Percentiles rank a stretch among this genome's conserved stretches.
These are phyloP conservation scores for Mionectes olivaceus DNA, from an alignment of 2,797 vertebrate species.

Conservation along the genomic window DNA sequence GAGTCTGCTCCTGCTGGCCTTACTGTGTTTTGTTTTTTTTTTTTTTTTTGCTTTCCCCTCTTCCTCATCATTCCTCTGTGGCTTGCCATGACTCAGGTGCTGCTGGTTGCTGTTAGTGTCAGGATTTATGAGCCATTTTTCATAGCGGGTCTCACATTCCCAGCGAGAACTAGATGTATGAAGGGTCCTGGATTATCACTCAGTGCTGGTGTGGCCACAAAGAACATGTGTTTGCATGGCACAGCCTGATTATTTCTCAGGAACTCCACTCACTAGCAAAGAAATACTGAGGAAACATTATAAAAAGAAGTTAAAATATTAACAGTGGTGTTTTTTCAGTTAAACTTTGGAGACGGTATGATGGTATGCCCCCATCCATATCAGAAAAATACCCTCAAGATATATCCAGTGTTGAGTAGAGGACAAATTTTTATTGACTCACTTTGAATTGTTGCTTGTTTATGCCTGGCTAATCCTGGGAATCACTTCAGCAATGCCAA, in stretches of 20 bases:
- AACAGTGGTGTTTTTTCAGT: background rate
- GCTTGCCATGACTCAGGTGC: conserved; percentile 11
- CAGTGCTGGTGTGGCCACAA: background rate
- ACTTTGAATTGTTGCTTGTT: conserved; percentile 20
- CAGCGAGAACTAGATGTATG: background rate
- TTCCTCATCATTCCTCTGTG: background rate
- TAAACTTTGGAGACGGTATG: conserved; percentile 8
- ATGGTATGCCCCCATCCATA: background rate
- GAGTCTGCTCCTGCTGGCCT: conserved; percentile 25
- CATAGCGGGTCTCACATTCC: background rate
- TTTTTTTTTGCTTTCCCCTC: background rate
- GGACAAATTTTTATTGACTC: background rate
- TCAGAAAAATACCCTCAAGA: background rate
- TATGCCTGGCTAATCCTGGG: background rate
- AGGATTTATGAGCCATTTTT: conserved; percentile 49
- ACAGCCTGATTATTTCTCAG: conserved; percentile 11
- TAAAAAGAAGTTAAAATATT: background rate
- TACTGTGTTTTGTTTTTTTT: background rate
- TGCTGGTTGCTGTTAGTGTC: conserved; percentile 9
- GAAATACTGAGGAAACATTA: background rate
- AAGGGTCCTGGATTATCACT: background rate
- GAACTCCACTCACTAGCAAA: background rate
- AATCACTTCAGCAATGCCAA: background rate
- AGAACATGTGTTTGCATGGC: background rate
- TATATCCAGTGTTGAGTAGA: background rate